Conservation (phyloP, 2,797 vertebrate species). For the Hydrocynus forskahlii region DNA sequence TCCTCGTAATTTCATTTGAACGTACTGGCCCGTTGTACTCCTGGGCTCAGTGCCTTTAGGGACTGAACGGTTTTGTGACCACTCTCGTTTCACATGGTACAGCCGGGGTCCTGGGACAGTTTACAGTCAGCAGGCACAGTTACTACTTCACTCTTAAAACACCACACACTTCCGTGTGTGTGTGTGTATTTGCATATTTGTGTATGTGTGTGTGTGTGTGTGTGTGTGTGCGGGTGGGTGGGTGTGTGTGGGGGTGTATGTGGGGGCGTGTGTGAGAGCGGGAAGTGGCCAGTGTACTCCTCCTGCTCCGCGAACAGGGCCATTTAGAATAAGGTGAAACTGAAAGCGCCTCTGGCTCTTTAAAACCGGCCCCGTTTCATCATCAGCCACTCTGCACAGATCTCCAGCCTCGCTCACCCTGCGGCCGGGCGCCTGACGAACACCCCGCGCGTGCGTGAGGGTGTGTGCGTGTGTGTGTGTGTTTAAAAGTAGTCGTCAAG, state of each 20-base stretch:
- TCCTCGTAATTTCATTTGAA: too few species aligned
- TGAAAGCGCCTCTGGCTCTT: slow-evolving; percentile 63
- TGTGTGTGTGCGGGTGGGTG: background rate
- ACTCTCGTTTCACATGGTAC: too few species aligned
- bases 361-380: slow-evolving; percentile 17
- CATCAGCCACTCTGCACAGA: slow-evolving; percentile 1
- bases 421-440: too few species aligned
- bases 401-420: background rate
- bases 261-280: slow-evolving; percentile 10
- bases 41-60: too few species aligned
- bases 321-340: slow-evolving; percentile 79
- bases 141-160: too few species aligned
- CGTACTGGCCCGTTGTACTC: too few species aligned
- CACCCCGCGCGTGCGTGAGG: background rate
- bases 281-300: slow-evolving; percentile 44
- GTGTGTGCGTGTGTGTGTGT: background rate
- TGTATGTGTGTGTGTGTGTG: slow-evolving; percentile 7
- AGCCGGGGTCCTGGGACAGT: too few species aligned
- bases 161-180: too few species aligned
- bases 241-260: background rate
- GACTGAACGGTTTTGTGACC: too few species aligned
- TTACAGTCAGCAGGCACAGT: too few species aligned
- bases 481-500: too few species aligned
- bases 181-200: background rate
- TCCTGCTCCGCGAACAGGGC: slow-evolving; percentile 45